Conservation (phyloP, 2,113 vertebrate genomes). For the Tetrax tetrax region DNA sequence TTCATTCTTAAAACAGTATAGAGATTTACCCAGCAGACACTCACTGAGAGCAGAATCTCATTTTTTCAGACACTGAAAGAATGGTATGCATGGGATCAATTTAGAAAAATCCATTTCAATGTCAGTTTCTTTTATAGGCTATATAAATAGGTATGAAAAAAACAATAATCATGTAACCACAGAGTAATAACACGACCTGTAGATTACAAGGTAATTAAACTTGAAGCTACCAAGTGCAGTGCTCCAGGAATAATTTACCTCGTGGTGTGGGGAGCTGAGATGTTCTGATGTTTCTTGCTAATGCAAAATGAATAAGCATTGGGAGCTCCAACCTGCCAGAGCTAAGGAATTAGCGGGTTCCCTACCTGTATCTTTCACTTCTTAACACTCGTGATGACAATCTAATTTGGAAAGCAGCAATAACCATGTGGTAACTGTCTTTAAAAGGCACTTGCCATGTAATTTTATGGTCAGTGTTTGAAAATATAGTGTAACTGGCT, state of each 20-base stretch:
- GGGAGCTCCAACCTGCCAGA: constrained; percentile 33
- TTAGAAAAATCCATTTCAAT: constrained; percentile 53
- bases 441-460: constrained; percentile 38
- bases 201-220: constrained; percentile 75
- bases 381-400: constrained; percentile 28
- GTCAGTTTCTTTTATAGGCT: constrained; percentile 59
- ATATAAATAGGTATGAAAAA: constrained; percentile 42
- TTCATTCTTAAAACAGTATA: background rate
- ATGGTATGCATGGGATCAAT: constrained; percentile 18
- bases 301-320: constrained; percentile 65
- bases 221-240: constrained; percentile 58
- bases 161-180: constrained; percentile 29
- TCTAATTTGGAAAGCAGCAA: constrained; percentile 54
- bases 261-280: constrained; percentile 19
- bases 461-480: constrained; percentile 35
- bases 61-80: constrained; percentile 1
- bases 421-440: constrained; percentile 44
- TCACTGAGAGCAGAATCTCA: constrained; percentile 2
- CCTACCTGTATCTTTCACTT: constrained; percentile 36
- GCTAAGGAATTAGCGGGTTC: constrained; percentile 20
- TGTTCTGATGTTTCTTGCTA: constrained; percentile 59
- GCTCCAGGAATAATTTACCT: constrained; percentile 69
- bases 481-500: background rate
- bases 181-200: constrained; percentile 54
- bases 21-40: background rate